Evolutionary conservation across 2,888 invertebrate species (phyloP), one percentile per base, ranked within the genome.

Genomic region (Cheilosia pagana): DNA sequence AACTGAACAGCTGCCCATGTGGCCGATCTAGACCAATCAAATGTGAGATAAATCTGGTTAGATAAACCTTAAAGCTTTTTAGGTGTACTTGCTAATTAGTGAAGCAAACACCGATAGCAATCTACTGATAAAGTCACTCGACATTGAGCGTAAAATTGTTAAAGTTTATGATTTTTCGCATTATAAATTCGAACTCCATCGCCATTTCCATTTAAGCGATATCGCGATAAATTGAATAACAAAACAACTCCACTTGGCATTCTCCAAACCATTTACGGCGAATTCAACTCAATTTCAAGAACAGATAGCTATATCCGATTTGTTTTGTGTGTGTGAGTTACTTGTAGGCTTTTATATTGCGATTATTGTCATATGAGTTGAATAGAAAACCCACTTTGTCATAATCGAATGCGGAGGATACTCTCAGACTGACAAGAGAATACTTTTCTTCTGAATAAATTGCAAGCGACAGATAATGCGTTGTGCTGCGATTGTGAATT

Each of bases 61-160:
- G 8, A 48, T 48, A 48, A 19, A 21, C 19, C 52, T n/a, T 1
- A n/a, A 28, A 8, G 31, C 16, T 25, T 25, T n/a, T 31, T 3
- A 7, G 0, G 28, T 57, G 52, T 28, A 25, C 23, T 12, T 23
- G n/a, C n/a, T 65, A 50, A 14, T 23, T 45, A 60, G 59, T n/a
- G 39, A 14, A 53, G 53, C 55, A 74, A 57, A 75, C 57, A 57
- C 21, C 41, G 75, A 75, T 75, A 59, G 50, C 43, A 43, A 57
- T 65, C 35, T 48, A 19, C 74, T 57, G 74, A 65, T 53, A 72
- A 62, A 50, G 21, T 59, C 59, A 59, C 75, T 67, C 67, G 16
- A 67, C 67, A 31, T 67, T 59, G 59, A 59, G 59, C 39, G 28
- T 19, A 57, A 43, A 28, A 21, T 10, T 16, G 28, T 45, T 43